Percentiles rank a stretch among this genome's conserved stretches.
Evolutionary conservation across 37 sponge, comb jelly and placozoan genomes (phyloP).

Genomic region (Eunapius fragilis): DNA sequence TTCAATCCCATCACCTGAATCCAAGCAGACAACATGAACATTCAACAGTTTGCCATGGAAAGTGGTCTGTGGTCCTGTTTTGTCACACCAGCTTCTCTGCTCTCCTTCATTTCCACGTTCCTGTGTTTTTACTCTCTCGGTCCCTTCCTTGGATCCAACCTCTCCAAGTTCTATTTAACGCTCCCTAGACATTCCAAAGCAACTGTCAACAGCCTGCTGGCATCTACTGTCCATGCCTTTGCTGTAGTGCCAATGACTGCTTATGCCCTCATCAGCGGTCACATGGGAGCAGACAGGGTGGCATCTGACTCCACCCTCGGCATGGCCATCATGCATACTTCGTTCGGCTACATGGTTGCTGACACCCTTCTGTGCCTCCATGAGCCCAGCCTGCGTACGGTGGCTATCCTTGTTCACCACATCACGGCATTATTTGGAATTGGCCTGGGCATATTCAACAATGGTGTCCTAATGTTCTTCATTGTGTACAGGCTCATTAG

Average conservation of each 20-base stretch:
- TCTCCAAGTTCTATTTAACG: background rate
- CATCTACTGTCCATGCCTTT: conserved; percentile 21
- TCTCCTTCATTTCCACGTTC: conserved; percentile 19
- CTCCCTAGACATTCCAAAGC: background rate
- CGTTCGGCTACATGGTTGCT: conserved; percentile 22
- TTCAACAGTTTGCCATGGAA: background rate
- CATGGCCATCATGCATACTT: conserved; percentile 4
- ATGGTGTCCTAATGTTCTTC: conserved; percentile 21
- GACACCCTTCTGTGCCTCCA: conserved; percentile 13
- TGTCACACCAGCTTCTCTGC: conserved; percentile 1
- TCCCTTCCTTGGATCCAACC: conserved; percentile 14
- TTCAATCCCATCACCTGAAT: background rate
- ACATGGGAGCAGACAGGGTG: conserved; percentile 2
- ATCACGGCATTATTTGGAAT: conserved; percentile 13
- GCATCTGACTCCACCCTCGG: background rate
- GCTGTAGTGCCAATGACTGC: background rate
- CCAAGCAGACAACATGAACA: background rate
- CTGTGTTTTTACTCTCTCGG: conserved; percentile 2
- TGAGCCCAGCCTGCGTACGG: conserved; percentile 15
- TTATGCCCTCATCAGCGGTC: background rate
- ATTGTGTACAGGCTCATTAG: conserved; percentile 18
- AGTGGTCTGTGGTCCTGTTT: background rate
- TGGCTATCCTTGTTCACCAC: conserved; percentile 20
- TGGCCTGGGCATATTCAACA: background rate
- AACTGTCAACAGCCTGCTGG: conserved; percentile 11